phyloP scores from a whole-genome alignment of 1,140 invertebrate species.

The Brachionus plicatilis region DNA sequence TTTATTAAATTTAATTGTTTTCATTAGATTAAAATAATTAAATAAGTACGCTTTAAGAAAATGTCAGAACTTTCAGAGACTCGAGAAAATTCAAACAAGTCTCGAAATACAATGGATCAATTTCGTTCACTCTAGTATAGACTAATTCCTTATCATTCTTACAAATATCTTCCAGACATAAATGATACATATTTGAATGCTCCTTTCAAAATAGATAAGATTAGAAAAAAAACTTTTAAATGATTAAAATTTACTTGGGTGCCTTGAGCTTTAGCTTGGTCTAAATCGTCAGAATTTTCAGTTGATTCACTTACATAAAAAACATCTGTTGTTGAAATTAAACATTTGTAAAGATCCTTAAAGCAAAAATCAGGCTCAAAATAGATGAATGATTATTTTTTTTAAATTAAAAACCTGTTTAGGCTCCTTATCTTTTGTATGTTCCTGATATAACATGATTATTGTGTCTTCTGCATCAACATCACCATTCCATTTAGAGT shows the following conservation, averaged over 20 bases:
- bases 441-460: neutral
- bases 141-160: neutral
- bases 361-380: neutral
- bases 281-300: slow-evolving; percentile 31
- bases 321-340: slow-evolving; percentile 8
- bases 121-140: neutral
- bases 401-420: neutral
- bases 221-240: neutral
- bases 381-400: neutral
- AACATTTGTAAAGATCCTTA: slow-evolving; percentile 6
- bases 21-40: neutral
- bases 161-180: slow-evolving; percentile 25
- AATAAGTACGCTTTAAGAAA: neutral
- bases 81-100: slow-evolving; percentile 35
- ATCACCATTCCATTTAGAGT: slow-evolving; percentile 76
- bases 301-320: slow-evolving; percentile 23
- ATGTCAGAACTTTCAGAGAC: slow-evolving; percentile 21
- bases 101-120: slow-evolving; percentile 36
- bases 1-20: neutral
- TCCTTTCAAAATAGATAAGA: slow-evolving; percentile 10
- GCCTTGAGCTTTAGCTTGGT: neutral
- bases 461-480: slow-evolving; percentile 46
- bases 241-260: slow-evolving; percentile 12
- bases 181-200: slow-evolving; percentile 32
- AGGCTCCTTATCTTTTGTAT: slow-evolving; percentile 22